Percentiles rank a stretch among this genome's conserved stretches.
Conservation (phyloP, 2,888 invertebrate genomes). For the Slavum lentiscoides region DNA sequence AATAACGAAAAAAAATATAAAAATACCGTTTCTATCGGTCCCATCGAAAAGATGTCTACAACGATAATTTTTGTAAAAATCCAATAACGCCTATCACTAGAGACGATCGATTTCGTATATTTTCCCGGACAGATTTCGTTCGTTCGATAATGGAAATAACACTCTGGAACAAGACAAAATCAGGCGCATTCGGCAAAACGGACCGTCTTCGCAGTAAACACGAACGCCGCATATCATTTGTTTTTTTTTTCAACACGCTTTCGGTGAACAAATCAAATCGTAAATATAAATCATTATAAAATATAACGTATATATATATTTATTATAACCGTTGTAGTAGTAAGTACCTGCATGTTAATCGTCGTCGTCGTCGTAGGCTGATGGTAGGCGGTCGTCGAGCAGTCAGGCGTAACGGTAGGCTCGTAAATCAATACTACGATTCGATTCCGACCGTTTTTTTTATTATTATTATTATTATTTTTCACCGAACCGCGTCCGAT, state of each 20-base stretch:
- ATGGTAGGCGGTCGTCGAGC: too few species aligned
- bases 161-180: constrained; percentile 5
- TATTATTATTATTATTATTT: background rate
- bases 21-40: constrained; percentile 23
- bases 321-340: too few species aligned
- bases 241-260: too few species aligned
- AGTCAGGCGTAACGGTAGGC: background rate
- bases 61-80: constrained; percentile 10
- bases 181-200: background rate
- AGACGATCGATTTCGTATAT: background rate
- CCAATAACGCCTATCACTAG: background rate
- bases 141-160: constrained; percentile 4
- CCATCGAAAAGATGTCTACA: constrained; percentile 11
- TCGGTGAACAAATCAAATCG: too few species aligned
- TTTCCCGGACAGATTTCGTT: background rate
- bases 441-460: constrained; percentile 20
- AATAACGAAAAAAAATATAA: background rate
- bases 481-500: constrained; percentile 3
- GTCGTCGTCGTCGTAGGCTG: background rate
- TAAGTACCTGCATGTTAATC: constrained; percentile 44
- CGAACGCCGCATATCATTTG: too few species aligned
- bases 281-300: background rate
- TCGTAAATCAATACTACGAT: background rate
- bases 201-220: too few species aligned
- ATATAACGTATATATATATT: too few species aligned